Percentiles rank a stretch among this genome's conserved stretches.
These are phyloP conservation scores for Pediacus dermestoides DNA, from an alignment of 2,888 invertebrate species.

Conservation along the genomic window DNA sequence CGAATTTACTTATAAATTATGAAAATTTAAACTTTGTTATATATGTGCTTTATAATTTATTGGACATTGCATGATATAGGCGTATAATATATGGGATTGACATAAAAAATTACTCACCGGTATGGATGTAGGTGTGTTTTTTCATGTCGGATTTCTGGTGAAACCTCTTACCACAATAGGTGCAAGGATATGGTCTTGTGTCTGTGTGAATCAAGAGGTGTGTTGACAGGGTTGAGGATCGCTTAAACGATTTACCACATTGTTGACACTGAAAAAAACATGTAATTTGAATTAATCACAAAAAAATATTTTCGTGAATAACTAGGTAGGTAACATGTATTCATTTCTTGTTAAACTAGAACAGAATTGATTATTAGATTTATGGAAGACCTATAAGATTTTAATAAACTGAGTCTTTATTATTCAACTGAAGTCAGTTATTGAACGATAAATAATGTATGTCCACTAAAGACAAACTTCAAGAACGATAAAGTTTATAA, in stretches of 20 bases:
- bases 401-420: conserved; percentile 29
- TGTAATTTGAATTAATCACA: background rate
- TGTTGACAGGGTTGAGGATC: conserved; percentile 94
- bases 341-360: conserved; percentile 14
- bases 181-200: conserved; percentile 95
- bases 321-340: conserved; percentile 4
- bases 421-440: conserved; percentile 28
- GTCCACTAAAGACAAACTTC: conserved; percentile 26
- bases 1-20: conserved; percentile 20
- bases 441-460: conserved; percentile 30
- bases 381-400: conserved; percentile 23
- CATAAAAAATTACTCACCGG: conserved; percentile 63
- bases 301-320: conserved; percentile 1
- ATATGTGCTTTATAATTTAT: no score
- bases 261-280: conserved; percentile 68
- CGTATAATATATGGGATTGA: no score
- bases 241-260: conserved; percentile 94
- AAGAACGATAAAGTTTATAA: conserved; percentile 28
- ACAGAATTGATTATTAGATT: conserved; percentile 25
- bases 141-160: conserved; percentile 99
- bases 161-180: conserved; percentile 97
- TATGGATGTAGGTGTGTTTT: conserved; percentile 96
- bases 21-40: conserved; percentile 28
- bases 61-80: no score
- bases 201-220: conserved; percentile 97